These are phyloP conservation scores for Philaethria dido DNA, from an alignment of 2,888 invertebrate species.

Conservation along the genomic window DNA sequence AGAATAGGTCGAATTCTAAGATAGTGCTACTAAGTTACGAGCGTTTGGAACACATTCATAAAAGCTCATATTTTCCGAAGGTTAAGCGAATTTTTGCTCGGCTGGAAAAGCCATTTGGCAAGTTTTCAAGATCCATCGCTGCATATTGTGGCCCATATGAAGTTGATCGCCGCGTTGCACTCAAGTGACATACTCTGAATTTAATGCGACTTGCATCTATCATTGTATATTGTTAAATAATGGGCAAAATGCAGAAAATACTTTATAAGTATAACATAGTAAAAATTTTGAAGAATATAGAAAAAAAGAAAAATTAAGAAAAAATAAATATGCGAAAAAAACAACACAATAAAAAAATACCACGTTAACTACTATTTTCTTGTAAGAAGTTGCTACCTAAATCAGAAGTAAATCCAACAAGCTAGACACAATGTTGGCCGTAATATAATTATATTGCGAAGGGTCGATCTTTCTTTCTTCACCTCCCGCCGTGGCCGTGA, in stretches of 20 bases:
- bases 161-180: conserved; percentile 39
- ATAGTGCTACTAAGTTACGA: conserved; percentile 15
- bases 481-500: conserved; percentile 15
- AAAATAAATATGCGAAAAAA: too few species aligned
- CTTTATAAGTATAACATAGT: too few species aligned
- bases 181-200: conserved; percentile 37
- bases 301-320: neutral
- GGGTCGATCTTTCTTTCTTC: conserved; percentile 17
- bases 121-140: conserved; percentile 40
- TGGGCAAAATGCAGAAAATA: neutral
- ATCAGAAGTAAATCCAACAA: conserved; percentile 2
- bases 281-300: neutral
- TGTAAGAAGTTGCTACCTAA: neutral
- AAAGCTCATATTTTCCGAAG: conserved; percentile 36
- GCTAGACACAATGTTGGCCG: conserved; percentile 1
- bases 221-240: conserved; percentile 16
- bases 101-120: conserved; percentile 43
- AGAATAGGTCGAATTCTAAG: neutral
- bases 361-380: neutral
- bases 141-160: conserved; percentile 40
- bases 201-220: conserved; percentile 33
- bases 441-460: conserved; percentile 15
- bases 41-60: conserved; percentile 31
- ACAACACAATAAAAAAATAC: too few species aligned
- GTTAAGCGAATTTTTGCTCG: conserved; percentile 43